A percentile compares a stretch with the other conserved stretches of the same genome.
Evolutionary conservation across 37 sponge, comb jelly and placozoan species (phyloP).

Genomic region (Corticium candelabrum): DNA sequence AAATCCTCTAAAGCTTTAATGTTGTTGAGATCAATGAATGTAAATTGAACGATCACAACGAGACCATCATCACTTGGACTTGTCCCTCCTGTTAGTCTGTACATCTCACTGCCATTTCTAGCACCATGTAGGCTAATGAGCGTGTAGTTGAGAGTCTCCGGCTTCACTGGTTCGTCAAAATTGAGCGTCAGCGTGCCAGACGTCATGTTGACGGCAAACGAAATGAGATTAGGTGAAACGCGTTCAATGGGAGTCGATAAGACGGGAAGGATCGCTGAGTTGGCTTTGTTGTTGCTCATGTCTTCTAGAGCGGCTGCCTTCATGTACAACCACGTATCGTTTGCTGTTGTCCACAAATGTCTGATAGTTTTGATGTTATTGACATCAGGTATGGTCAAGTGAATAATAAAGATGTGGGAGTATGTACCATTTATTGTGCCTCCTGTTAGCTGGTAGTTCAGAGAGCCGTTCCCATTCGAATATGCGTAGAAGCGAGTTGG

Average conservation of each 20-base stretch:
- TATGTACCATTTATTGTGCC: slow-evolving; percentile 41
- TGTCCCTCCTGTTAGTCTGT: slow-evolving; percentile 46
- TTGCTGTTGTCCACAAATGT: slow-evolving; percentile 44
- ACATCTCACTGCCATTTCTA: slow-evolving; percentile 28
- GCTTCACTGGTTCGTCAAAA: slow-evolving; percentile 84
- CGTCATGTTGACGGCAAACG: slow-evolving; percentile 67
- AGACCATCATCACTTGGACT: slow-evolving; percentile 46
- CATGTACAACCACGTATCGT: slow-evolving; percentile 61
- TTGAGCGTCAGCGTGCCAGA: slow-evolving; percentile 54
- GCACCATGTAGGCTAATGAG: slow-evolving; percentile 40
- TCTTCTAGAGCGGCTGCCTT: slow-evolving; percentile 64
- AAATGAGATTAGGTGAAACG: slow-evolving; percentile 36
- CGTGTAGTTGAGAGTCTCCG: slow-evolving; percentile 33
- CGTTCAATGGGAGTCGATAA: slow-evolving; percentile 44
- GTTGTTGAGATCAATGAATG: slow-evolving; percentile 54
- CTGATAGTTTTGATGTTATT: slow-evolving; percentile 60
- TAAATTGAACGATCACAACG: slow-evolving; percentile 32
- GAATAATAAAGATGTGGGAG: slow-evolving; percentile 44
- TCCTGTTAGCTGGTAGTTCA: slow-evolving; percentile 51
- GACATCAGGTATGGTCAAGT: slow-evolving; percentile 43
- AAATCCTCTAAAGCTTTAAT: slow-evolving; percentile 54
- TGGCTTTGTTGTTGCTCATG: slow-evolving; percentile 45
- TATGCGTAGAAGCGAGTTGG: slow-evolving; percentile 47
- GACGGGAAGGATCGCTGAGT: slow-evolving; percentile 21
- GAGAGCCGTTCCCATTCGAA: slow-evolving; percentile 48